Conservation (phyloP, 2,888 invertebrate genomes). For the Amphipyra berbera region DNA sequence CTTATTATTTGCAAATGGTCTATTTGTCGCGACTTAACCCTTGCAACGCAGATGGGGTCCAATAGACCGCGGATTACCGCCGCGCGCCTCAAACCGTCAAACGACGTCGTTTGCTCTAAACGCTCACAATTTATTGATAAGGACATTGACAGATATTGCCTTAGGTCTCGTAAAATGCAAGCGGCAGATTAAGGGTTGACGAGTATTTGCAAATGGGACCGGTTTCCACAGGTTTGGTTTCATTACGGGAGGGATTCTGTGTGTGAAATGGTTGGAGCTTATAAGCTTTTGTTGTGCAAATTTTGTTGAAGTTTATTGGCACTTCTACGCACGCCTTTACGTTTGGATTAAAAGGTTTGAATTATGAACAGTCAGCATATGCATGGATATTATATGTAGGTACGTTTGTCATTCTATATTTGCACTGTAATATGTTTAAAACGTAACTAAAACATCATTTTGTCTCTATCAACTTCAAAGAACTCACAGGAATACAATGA, state of each 20-base stretch:
- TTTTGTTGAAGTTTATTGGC: constrained; percentile 64
- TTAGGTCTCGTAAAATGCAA: constrained; percentile 87
- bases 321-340: constrained; percentile 57
- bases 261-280: constrained; percentile 72
- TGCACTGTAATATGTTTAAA: too few species aligned
- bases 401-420: background rate
- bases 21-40: constrained; percentile 90
- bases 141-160: constrained; percentile 89
- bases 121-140: constrained; percentile 88
- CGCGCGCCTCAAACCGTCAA: constrained; percentile 85
- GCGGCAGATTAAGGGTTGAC: constrained; percentile 86
- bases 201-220: constrained; percentile 86
- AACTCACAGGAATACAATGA: too few species aligned
- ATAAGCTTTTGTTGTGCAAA: constrained; percentile 74
- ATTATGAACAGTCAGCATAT: constrained; percentile 1
- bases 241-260: constrained; percentile 76
- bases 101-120: constrained; percentile 87
- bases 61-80: constrained; percentile 83
- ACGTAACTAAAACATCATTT: too few species aligned
- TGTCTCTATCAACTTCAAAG: too few species aligned
- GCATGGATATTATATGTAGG: background rate
- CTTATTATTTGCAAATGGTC: constrained; percentile 90
- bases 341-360: constrained; percentile 29
- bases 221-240: constrained; percentile 76
- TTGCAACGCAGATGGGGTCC: constrained; percentile 87